Base-by-base conservation (phyloP, 2,797 vertebrate species). In the Sparidentex hasta region DNA sequence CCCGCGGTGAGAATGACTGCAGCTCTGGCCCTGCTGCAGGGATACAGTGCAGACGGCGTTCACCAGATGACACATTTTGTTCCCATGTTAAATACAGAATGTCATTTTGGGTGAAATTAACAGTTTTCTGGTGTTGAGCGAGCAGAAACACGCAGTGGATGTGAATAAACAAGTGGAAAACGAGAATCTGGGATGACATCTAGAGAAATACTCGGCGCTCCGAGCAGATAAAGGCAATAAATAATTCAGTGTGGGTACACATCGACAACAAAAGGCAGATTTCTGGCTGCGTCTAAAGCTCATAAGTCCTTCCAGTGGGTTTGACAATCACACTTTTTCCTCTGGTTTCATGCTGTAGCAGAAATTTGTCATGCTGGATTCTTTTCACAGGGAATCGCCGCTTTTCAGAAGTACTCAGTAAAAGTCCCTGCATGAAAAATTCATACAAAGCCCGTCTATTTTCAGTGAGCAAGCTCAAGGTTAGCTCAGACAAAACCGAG, bases 391-490 rank as follows among this genome's bases (percentile, higher is more conserved):
- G 67, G 78, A 73, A 74, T 46, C 50, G 43, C 71, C 47, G 73
- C 68, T 25, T 65, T 70, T 87, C 73, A 71, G 57, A 83, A 71
- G 75, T 50, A 12, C 80, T 87, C 72, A 6, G 75, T 71, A 62
- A 81, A 83, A 78, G 81, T 65, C 74, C 41, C 71, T 0, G 50
- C 73, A 78, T 86, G 73, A 87, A 87, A 84, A 71, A 84, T 87
- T 75, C 64, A 87, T 65, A 80, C 52, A 68, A 71, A 79, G 65
- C 62, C 58, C 7, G 23, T 72, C 68, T 83, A 72, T 85, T 81
- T 76, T 74, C 70, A 8, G 65, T n/a, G 41, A 67, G 73, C 72
- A 47, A 80, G 76, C 74, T 80, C 58, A 61, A 87, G 63, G 82
- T 81, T 66, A 73, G 79, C 64, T 62, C 57, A 74, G 74, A 84